These are phyloP conservation scores for Montipora efflorescens DNA, from an alignment of 64 coral and sea anemone species.

Conservation along the genomic window DNA sequence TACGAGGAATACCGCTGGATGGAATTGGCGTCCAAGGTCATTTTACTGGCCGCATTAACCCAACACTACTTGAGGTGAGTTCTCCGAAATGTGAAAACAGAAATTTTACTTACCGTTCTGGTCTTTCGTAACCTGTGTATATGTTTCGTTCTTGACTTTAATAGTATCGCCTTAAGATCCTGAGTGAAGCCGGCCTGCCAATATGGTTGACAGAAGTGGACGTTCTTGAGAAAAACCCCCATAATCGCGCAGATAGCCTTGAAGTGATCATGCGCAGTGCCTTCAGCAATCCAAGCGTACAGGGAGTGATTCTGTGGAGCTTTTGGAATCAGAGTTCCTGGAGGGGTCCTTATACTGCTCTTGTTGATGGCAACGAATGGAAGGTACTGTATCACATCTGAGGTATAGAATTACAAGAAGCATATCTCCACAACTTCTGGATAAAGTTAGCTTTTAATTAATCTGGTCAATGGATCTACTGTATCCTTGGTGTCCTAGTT, in stretches of 20 bases:
- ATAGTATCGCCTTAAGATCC: slow-evolving; percentile 71
- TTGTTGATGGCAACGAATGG: slow-evolving; percentile 79
- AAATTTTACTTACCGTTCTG: background rate
- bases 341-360: slow-evolving; percentile 75
- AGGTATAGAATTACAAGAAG: too few relatives aligned
- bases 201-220: slow-evolving; percentile 96
- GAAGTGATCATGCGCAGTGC: slow-evolving; percentile 83
- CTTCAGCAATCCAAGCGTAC: slow-evolving; percentile 79
- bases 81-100: background rate
- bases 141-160: background rate
- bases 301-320: slow-evolving; percentile 78
- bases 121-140: background rate
- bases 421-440: too few relatives aligned
- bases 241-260: slow-evolving; percentile 72
- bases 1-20: slow-evolving; percentile 67
- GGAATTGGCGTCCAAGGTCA: slow-evolving; percentile 88
- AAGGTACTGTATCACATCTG: slow-evolving; percentile 38
- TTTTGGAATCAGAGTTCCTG: slow-evolving; percentile 81
- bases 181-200: slow-evolving; percentile 62
- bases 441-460: too few relatives aligned
- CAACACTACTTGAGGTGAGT: slow-evolving; percentile 72
- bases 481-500: too few relatives aligned
- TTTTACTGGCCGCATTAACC: slow-evolving; percentile 89
- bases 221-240: slow-evolving; percentile 69
- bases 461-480: too few relatives aligned